phyloP scores from a whole-genome alignment of 2,113 vertebrate species.

The Petrocephalus microphthalmus region DNA sequence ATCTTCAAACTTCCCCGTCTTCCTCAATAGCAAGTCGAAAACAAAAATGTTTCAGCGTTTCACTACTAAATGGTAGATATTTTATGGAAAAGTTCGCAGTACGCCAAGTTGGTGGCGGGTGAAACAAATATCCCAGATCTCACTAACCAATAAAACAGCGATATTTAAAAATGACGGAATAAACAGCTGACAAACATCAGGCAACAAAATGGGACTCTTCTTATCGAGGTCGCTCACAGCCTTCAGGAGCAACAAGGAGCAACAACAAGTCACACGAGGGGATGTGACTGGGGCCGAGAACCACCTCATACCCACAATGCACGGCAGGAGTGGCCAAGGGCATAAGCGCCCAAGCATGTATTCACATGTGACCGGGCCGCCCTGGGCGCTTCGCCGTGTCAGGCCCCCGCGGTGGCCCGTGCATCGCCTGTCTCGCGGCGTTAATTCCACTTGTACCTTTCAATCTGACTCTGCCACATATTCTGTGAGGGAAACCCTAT shows the following conservation, averaged over 20 bases:
- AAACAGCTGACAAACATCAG: neutral
- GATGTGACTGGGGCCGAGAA: neutral
- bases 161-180: neutral
- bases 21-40: neutral
- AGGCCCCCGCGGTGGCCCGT: neutral
- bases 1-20: neutral
- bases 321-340: neutral
- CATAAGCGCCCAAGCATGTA: neutral
- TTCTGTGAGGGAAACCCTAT: slow-evolving; percentile 27
- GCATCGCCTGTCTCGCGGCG: neutral
- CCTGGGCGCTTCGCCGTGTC: neutral
- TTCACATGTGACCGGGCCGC: neutral
- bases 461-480: slow-evolving; percentile 32
- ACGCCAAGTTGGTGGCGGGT: neutral
- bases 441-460: slow-evolving; percentile 38
- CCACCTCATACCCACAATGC: neutral
- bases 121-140: neutral
- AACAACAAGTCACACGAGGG: neutral
- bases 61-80: neutral
- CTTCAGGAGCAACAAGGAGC: neutral
- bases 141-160: neutral
- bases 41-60: neutral
- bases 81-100: neutral
- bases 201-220: neutral
- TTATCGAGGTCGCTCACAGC: neutral